Evolutionary conservation across 2,888 invertebrate species (phyloP).

Genomic region (Thymelicus lineola): DNA sequence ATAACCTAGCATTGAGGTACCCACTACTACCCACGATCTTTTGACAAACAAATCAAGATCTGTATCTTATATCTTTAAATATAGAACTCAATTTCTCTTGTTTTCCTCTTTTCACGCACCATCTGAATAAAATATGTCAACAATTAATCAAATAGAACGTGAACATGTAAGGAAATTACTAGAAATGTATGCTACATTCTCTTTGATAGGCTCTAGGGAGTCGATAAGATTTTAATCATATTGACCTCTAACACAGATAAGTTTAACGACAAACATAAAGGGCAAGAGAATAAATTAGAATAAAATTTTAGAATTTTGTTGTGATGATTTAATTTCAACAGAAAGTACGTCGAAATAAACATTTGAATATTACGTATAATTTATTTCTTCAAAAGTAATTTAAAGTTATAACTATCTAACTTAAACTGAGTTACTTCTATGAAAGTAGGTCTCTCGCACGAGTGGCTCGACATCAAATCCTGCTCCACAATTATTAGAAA

Average conservation of each 20-base stretch:
- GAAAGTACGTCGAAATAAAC: too few relatives aligned
- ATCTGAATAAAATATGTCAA: conserved; percentile 25
- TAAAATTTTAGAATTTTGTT: too few relatives aligned
- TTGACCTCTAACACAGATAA: conserved; percentile 33
- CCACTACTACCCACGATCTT: conserved; percentile 13
- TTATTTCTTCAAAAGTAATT: too few relatives aligned
- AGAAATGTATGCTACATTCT: conserved; percentile 16
- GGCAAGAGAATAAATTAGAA: neutral
- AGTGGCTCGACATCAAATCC: too few relatives aligned
- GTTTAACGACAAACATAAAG: conserved; percentile 32
- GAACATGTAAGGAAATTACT: conserved; percentile 31
- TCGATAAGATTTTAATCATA: conserved; percentile 13
- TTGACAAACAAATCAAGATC: conserved; percentile 8
- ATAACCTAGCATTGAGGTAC: neutral
- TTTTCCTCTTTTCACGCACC: neutral
- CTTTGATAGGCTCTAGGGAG: conserved; percentile 7
- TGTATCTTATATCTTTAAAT: conserved; percentile 8
- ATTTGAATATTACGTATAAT: too few relatives aligned
- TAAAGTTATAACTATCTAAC: too few relatives aligned
- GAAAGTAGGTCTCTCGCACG: too few relatives aligned
- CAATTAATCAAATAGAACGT: conserved; percentile 27
- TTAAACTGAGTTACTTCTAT: too few relatives aligned
- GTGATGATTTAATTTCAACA: too few relatives aligned
- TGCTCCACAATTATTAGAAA: too few relatives aligned
- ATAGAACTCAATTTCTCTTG: conserved; percentile 20